phyloP scores from a whole-genome alignment of 1,140 invertebrate genomes.

The Drosophila teissieri region DNA sequence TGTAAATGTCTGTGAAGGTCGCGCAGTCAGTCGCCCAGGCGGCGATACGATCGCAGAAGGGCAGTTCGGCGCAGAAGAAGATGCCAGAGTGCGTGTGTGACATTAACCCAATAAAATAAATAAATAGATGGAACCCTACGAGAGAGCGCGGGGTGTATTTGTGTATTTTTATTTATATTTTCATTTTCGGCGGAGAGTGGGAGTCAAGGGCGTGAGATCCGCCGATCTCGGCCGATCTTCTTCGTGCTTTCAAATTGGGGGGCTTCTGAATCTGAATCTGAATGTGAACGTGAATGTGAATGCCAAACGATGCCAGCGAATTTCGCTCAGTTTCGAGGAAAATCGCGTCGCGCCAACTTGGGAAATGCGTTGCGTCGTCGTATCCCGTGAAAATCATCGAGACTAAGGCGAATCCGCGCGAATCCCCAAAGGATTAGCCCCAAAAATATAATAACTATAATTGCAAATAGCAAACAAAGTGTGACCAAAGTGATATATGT shows the following conservation, averaged over 20 bases:
- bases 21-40: conserved; percentile 34
- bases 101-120: conserved; percentile 79
- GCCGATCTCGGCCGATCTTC: conserved; percentile 63
- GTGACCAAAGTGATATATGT: conserved; percentile 52
- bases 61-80: conserved; percentile 7
- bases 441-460: conserved; percentile 14
- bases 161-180: conserved; percentile 26
- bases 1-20: conserved; percentile 57
- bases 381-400: conserved; percentile 37
- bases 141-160: conserved; percentile 23
- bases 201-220: conserved; percentile 51
- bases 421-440: conserved; percentile 53
- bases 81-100: conserved; percentile 58
- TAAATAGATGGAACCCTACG: conserved; percentile 43
- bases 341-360: conserved; percentile 79
- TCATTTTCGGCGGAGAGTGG: conserved; percentile 26
- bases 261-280: conserved; percentile 22
- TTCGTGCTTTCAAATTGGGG: conserved; percentile 69
- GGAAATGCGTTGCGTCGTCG: conserved; percentile 67
- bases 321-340: conserved; percentile 74
- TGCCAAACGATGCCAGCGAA: conserved; percentile 53
- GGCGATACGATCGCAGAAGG: conserved; percentile 31
- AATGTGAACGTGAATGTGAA: conserved; percentile 20
- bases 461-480: conserved; percentile 35
- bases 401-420: conserved; percentile 31